Percentiles rank a stretch among this genome's conserved stretches.
Conservation (phyloP, 23 tunicate species). For the Ciona savignyi region DNA sequence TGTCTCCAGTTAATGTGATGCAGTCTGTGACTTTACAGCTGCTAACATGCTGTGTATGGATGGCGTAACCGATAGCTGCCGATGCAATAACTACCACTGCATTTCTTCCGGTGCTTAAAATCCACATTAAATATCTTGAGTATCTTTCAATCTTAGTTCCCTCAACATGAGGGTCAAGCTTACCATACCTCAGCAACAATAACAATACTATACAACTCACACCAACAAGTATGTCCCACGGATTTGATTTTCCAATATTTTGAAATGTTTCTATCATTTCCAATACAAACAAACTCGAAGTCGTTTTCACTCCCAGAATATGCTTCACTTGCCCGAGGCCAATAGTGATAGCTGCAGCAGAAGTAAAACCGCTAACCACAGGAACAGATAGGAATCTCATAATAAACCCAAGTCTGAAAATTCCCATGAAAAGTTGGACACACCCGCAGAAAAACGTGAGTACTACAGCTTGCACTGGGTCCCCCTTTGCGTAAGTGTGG, state of each 20-base stretch:
- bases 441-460: slow-evolving; percentile 85
- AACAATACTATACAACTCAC: slow-evolving; percentile 50
- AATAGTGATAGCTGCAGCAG: slow-evolving; percentile 94
- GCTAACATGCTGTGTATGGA: slow-evolving; percentile 60
- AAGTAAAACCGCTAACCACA: slow-evolving; percentile 95
- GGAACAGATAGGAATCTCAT: slow-evolving; percentile 89
- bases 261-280: slow-evolving; percentile 69
- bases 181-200: slow-evolving; percentile 29
- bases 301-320: slow-evolving; percentile 71
- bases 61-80: slow-evolving; percentile 79
- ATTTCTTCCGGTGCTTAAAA: slow-evolving; percentile 77
- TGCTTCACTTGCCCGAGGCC: slow-evolving; percentile 91
- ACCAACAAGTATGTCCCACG: slow-evolving; percentile 85
- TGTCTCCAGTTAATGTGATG: slow-evolving; percentile 70
- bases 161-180: slow-evolving; percentile 5
- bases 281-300: slow-evolving; percentile 50
- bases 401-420: slow-evolving; percentile 77
- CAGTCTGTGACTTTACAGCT: slow-evolving; percentile 60
- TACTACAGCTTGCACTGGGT: slow-evolving; percentile 84
- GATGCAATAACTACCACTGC: slow-evolving; percentile 86
- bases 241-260: slow-evolving; percentile 48
- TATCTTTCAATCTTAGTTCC: slow-evolving; percentile 28
- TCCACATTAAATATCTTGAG: slow-evolving; percentile 77
- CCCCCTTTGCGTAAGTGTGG: slow-evolving; percentile 59
- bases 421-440: slow-evolving; percentile 74